Base-by-base conservation (phyloP, 2,888 invertebrate species). In the Cheilosia vernalis region DNA sequence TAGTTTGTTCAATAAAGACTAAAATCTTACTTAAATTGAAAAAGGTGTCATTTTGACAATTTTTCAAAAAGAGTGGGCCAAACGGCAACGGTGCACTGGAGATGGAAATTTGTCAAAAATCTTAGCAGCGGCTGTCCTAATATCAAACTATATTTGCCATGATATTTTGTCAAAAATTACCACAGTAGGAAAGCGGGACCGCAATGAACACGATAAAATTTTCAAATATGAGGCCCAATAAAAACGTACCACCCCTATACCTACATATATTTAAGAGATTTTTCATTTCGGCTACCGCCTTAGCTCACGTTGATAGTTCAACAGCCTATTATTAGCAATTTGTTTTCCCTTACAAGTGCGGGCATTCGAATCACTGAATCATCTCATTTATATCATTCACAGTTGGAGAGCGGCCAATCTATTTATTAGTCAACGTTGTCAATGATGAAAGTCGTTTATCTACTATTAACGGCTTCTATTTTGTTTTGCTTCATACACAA, bases 351-450 rank as follows among this genome's bases (percentile, higher is more conserved):
- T 44, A 66, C 58, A 76, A 76, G 66, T 60, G n/a, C n/a, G 33
- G 51, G 60, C 51, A 66, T 37, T 63, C 58, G 30, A 27, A 40
- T 49, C 27, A 42, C 19, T 24, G 58, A 66, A 30, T 58, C 67
- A 67, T 58, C 42, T 33, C 56, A 55, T 30, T 30, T 9, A 30
- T 73, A 27, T 40, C 19, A 55, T 55, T 64, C 58, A 51, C 64
- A 58, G 37, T 67, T 67, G 76, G 76, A 76, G 4, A 13, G 2
- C 21, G 10, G 58, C 76, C 66, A 76, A 76, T 51, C 44, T 60
- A 49, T 60, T 66, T 60, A 49, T 60, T 66, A 56, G 24, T 17
- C 47, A 58, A 56, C 33, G 2, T 19, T 19, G 42, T 55, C 55
- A 19, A 30, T 27, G 30, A 47, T n/a, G 67, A 44, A 56, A 55